A percentile compares a stretch with the other conserved stretches of the same genome.
Conservation (phyloP, 2,113 vertebrate species). For the Scartelaos histophorus region DNA sequence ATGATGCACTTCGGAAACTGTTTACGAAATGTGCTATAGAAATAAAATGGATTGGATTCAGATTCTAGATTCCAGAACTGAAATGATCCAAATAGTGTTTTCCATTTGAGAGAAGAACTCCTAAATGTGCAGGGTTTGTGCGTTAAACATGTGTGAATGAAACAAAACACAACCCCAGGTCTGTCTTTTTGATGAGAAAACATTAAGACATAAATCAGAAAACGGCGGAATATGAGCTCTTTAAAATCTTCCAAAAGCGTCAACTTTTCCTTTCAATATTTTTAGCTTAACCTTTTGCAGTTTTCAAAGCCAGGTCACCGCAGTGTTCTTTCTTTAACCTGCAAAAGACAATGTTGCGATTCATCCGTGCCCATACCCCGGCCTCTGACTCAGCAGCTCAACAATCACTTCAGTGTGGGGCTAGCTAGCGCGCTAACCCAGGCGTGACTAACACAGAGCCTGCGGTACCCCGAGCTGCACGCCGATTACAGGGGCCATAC, state of each 20-base stretch:
- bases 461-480: constrained; percentile 17
- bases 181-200: too few species aligned
- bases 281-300: not conserved
- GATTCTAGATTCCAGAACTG: too few species aligned
- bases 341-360: constrained; percentile 1
- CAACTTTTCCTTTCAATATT: not conserved
- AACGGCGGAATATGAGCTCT: too few species aligned
- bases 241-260: not conserved
- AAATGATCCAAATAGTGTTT: too few species aligned
- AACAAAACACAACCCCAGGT: too few species aligned
- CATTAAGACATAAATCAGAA: too few species aligned
- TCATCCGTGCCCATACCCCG: not conserved
- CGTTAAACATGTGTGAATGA: too few species aligned
- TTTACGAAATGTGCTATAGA: too few species aligned
- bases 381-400: constrained; percentile 25
- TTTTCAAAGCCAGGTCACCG: not conserved
- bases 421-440: constrained; percentile 6
- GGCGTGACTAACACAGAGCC: constrained; percentile 23
- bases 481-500: constrained; percentile 38
- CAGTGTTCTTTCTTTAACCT: not conserved
- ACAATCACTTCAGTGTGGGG: constrained; percentile 11
- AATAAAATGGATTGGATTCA: too few species aligned
- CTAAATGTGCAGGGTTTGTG: too few species aligned
- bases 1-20: too few species aligned
- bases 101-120: too few species aligned